These are phyloP conservation scores for Cataglyphis hispanica DNA, from an alignment of 1,140 invertebrate genomes.

Conservation along the genomic window DNA sequence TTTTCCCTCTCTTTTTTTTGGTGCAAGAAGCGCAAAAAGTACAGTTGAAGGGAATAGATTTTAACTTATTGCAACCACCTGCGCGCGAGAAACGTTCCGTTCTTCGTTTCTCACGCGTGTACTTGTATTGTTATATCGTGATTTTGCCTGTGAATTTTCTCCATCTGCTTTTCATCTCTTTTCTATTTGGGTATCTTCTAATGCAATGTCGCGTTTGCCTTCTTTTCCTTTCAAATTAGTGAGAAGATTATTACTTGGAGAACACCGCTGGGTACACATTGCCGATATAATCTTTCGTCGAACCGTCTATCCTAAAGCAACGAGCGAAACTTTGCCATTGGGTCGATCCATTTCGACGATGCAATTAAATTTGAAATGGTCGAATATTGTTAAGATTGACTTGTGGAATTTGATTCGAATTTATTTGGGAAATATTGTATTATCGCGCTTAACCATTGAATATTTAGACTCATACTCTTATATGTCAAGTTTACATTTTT, in stretches of 20 bases:
- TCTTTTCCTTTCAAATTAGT: slow-evolving; percentile 8
- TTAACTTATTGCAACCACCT: slow-evolving; percentile 47
- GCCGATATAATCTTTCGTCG: background rate
- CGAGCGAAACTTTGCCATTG: slow-evolving; percentile 18
- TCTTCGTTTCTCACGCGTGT: slow-evolving; percentile 19
- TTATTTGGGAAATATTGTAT: background rate
- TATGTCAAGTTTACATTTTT: background rate
- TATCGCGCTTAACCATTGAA: background rate
- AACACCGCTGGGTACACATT: slow-evolving; percentile 7
- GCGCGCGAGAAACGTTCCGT: slow-evolving; percentile 22
- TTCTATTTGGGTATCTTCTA: background rate
- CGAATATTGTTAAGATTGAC: slow-evolving; percentile 1
- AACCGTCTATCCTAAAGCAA: background rate
- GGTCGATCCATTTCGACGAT: slow-evolving; percentile 4
- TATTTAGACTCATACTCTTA: background rate
- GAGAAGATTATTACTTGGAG: slow-evolving; percentile 53
- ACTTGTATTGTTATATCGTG: background rate
- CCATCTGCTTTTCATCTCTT: background rate
- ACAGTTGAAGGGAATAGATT: slow-evolving; percentile 36
- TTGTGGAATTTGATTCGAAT: background rate
- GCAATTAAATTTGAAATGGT: slow-evolving; percentile 32
- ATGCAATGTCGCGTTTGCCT: background rate
- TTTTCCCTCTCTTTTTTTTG: background rate
- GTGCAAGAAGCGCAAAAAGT: slow-evolving; percentile 33
- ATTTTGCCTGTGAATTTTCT: slow-evolving; percentile 5